Conservation (phyloP, 2,113 vertebrate genomes). For the Nyctereutes procyonoides region DNA sequence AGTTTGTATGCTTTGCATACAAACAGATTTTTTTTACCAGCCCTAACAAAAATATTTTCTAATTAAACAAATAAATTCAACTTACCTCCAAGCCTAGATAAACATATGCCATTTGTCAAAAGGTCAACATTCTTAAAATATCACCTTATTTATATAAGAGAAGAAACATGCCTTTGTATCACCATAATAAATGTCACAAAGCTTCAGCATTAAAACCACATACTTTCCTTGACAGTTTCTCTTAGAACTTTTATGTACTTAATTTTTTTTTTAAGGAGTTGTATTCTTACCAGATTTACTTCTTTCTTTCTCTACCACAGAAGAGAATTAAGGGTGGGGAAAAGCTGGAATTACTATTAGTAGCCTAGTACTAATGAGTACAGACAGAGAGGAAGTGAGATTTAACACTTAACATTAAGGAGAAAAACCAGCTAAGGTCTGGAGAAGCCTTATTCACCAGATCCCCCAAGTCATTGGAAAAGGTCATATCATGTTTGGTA, state of each 20-base stretch:
- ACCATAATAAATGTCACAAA: not conserved
- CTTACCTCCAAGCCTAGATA: not conserved
- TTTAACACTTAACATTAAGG: not conserved
- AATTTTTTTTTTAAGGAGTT: not conserved
- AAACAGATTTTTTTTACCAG: constrained; percentile 16
- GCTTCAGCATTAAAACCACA: not conserved
- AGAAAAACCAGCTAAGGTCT: not conserved
- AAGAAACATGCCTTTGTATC: not conserved
- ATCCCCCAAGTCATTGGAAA: not conserved
- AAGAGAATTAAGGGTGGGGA: not conserved
- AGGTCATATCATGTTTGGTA: not conserved
- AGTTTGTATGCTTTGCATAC: not conserved
- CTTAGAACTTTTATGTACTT: not conserved
- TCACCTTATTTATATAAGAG: not conserved
- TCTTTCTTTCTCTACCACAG: not conserved
- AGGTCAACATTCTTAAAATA: not conserved
- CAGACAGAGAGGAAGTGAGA: not conserved
- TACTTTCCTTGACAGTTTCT: not conserved
- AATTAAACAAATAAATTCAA: not conserved
- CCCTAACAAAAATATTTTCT: not conserved
- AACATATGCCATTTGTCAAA: not conserved
- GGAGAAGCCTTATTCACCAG: not conserved
- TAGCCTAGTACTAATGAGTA: not conserved
- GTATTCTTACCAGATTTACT: not conserved
- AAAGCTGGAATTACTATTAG: not conserved